A percentile compares a stretch with the other conserved stretches of the same genome.
Evolutionary conservation across 1,140 invertebrate genomes (phyloP).

Genomic region (Venustaconcha ellipsiformis): DNA sequence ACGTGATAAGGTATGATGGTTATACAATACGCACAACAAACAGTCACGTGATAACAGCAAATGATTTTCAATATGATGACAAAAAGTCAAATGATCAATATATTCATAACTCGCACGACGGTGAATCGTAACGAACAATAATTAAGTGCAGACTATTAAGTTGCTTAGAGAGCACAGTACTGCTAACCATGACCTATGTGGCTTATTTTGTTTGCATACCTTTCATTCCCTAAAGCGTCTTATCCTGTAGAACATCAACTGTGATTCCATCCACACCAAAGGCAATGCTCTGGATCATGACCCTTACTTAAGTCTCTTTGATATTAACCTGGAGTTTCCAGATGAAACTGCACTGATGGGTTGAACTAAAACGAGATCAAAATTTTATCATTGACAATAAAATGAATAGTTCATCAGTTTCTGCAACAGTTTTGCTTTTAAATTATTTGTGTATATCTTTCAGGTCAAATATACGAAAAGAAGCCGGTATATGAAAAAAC

Average conservation of each 20-base stretch:
- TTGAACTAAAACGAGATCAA: neutral
- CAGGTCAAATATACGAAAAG: neutral
- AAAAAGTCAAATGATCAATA: too few relatives aligned
- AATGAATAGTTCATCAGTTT: neutral
- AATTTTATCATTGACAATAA: neutral
- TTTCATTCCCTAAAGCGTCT: constrained; percentile 25
- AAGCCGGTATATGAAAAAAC: neutral
- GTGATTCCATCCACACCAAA: constrained; percentile 29
- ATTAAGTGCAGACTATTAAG: too few relatives aligned
- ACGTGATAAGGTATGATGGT: too few relatives aligned
- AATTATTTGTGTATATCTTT: neutral
- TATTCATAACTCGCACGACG: too few relatives aligned
- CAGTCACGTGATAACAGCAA: too few relatives aligned
- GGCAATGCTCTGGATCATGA: constrained; percentile 31
- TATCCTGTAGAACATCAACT: constrained; percentile 23
- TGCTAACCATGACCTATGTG: constrained; percentile 4
- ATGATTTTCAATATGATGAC: too few relatives aligned
- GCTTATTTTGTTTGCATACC: constrained; percentile 7
- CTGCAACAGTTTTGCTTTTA: neutral
- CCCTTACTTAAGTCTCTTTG: constrained; percentile 11
- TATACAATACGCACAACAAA: too few relatives aligned
- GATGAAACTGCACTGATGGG: constrained; percentile 11
- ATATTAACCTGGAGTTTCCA: constrained; percentile 23
- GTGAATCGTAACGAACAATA: too few relatives aligned
- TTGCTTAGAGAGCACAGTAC: too few relatives aligned